Evolutionary conservation across 2,113 vertebrate species (phyloP), one percentile per base, ranked within the genome.

Genomic region (Piaya cayana): DNA sequence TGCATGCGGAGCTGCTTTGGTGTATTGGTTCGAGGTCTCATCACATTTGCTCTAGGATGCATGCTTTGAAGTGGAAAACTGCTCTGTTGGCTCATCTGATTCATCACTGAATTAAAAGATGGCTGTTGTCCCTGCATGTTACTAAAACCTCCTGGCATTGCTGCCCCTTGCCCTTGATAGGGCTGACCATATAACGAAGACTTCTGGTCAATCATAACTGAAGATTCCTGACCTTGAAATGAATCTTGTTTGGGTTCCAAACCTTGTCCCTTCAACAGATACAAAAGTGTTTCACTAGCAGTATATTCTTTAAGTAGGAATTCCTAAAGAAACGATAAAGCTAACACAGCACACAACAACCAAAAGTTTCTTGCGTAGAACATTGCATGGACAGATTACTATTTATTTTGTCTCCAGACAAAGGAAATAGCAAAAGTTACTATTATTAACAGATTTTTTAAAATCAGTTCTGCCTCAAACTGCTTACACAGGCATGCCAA

Each of bases 1-100:
- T 99, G 99, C 96, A 99, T 98, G 80, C 99, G 96, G 32, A 99
- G 98, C 32, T 99, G 99, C 93, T 99, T 99, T 60, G 98, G 98
- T 56, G 98, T 98, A 15, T 85, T 99, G 69, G 98, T 99, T 52
- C 99, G 98, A 42, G 99, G 98, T 42, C 99, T 98, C 97, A 99
- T 97, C 89, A 98, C 93, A 45, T 74, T 98, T 60, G 98, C 98
- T 8, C 99, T 98, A 1, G 99, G 98, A 92, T 99, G 99, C 97
- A 99, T 97, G 75, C 97, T 98, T 36, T 98, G 98, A 96, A 99
- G 97, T 52, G 98, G 98, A 88, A 98, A 98, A 88, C 30, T 97
- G 95, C 97, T 97, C 65, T 98, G 97, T n/a, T 98, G 98, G 86
- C 92, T 98, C 96, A 98, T 98, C 90, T 97, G 98, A 94, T 80